Evolutionary conservation across 2,797 vertebrate species (phyloP).

Genomic region (Helostoma temminkii): DNA sequence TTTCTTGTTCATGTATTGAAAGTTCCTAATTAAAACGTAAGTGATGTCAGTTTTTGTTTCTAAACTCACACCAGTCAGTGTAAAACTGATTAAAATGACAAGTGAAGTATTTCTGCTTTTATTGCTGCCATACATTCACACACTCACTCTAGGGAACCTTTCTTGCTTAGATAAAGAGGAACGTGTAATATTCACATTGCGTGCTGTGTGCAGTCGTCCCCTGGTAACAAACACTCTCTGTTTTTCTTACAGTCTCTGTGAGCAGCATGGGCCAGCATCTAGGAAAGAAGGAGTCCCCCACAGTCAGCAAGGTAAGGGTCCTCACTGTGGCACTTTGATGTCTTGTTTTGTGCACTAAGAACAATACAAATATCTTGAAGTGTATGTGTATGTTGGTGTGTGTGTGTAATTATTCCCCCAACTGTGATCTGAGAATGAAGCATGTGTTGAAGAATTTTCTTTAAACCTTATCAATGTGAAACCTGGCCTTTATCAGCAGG

Average conservation of each 20-base stretch:
- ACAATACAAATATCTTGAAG: neutral
- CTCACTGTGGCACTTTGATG: neutral
- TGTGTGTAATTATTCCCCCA: neutral
- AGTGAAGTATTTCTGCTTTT: neutral
- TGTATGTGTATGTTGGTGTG: neutral
- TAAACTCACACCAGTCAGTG: too few species aligned
- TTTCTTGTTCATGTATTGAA: too few species aligned
- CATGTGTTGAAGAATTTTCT: slow-evolving; percentile 33
- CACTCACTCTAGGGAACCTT: slow-evolving; percentile 4
- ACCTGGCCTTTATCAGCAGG: slow-evolving; percentile 61
- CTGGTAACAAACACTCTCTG: slow-evolving; percentile 39
- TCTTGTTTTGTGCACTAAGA: neutral
- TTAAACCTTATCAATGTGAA: slow-evolving; percentile 43
- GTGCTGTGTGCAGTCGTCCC: slow-evolving; percentile 27
- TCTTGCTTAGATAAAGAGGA: slow-evolving; percentile 41
- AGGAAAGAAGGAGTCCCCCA: slow-evolving; percentile 71
- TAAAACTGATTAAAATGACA: too few species aligned
- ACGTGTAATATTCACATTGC: slow-evolving; percentile 19
- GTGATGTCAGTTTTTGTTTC: too few species aligned
- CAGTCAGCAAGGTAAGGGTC: slow-evolving; percentile 73
- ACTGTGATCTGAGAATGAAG: slow-evolving; percentile 27
- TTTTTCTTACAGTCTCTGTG: slow-evolving; percentile 72
- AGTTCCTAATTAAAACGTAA: too few species aligned
- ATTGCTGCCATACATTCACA: slow-evolving; percentile 15
- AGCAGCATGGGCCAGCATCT: slow-evolving; percentile 84